These are phyloP conservation scores for Melanotus villosus DNA, from an alignment of 2,888 invertebrate species.

Conservation along the genomic window DNA sequence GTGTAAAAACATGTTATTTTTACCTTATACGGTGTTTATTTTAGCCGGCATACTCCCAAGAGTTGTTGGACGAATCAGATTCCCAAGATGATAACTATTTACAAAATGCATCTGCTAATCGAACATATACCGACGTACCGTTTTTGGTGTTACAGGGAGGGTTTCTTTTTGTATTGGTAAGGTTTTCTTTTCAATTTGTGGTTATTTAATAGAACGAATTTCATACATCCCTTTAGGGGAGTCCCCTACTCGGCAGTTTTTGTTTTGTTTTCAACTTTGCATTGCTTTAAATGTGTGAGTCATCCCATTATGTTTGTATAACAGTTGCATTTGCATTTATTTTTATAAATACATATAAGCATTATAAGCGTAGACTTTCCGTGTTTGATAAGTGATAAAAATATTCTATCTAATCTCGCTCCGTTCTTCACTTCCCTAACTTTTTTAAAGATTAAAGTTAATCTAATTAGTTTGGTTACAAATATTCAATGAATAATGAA, in stretches of 20 bases:
- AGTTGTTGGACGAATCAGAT: background rate
- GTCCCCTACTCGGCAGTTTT: background rate
- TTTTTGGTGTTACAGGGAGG: constrained; percentile 13
- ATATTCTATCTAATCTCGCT: no score
- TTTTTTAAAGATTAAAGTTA: no score
- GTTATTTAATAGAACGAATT: no score
- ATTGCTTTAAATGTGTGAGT: background rate
- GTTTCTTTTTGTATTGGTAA: constrained; percentile 12
- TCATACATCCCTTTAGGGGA: background rate
- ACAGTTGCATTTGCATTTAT: no score
- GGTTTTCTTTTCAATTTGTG: background rate
- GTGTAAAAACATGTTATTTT: no score
- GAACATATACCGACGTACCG: constrained; percentile 6
- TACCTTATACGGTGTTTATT: background rate
- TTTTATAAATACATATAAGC: no score
- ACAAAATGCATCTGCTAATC: background rate
- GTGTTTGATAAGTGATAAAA: no score
- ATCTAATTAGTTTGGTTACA: no score
- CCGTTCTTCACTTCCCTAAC: no score
- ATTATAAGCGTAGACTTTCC: no score
- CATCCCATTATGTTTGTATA: no score
- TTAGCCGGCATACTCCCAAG: background rate
- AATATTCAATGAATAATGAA: no score
- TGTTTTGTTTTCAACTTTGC: background rate
- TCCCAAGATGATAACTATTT: background rate